phyloP scores from a whole-genome alignment of 2,888 invertebrate species.

The Erebia aethiops region DNA sequence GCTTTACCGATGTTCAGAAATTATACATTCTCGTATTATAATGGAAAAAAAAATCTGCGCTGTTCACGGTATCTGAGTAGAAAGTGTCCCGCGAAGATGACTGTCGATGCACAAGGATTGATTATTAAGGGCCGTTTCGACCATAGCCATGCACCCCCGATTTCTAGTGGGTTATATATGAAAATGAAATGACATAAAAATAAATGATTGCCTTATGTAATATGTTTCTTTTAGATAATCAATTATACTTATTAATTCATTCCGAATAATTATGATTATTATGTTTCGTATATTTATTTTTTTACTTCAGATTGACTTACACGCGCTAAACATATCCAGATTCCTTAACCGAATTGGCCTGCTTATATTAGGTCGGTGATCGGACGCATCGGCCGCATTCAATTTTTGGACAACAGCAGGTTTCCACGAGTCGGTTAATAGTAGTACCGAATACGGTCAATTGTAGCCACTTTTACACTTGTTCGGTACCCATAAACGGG shows the following conservation, averaged over 20 bases:
- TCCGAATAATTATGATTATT: background rate
- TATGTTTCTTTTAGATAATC: background rate
- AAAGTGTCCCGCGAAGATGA: conserved; percentile 43
- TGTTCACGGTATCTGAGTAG: conserved; percentile 44
- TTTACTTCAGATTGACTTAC: too few relatives aligned
- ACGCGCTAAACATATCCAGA: too few relatives aligned
- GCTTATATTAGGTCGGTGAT: too few relatives aligned
- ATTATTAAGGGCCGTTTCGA: conserved; percentile 30
- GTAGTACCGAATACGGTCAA: too few relatives aligned
- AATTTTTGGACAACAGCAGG: too few relatives aligned
- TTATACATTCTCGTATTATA: conserved; percentile 14
- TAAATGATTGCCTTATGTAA: background rate
- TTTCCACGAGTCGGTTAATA: too few relatives aligned
- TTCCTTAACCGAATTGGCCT: too few relatives aligned
- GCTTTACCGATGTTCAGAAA: conserved; percentile 4
- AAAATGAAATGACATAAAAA: conserved; percentile 1
- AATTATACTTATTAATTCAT: background rate
- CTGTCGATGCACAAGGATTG: conserved; percentile 36
- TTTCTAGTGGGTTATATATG: conserved; percentile 32
- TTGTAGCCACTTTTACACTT: too few relatives aligned
- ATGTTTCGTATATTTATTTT: too few relatives aligned
- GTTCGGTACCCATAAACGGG: too few relatives aligned
- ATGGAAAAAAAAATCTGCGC: conserved; percentile 36
- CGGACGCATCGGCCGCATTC: too few relatives aligned
- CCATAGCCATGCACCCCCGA: conserved; percentile 43